Evolutionary conservation across 2,797 vertebrate genomes (phyloP).

Genomic region (Ciconia nigra): DNA sequence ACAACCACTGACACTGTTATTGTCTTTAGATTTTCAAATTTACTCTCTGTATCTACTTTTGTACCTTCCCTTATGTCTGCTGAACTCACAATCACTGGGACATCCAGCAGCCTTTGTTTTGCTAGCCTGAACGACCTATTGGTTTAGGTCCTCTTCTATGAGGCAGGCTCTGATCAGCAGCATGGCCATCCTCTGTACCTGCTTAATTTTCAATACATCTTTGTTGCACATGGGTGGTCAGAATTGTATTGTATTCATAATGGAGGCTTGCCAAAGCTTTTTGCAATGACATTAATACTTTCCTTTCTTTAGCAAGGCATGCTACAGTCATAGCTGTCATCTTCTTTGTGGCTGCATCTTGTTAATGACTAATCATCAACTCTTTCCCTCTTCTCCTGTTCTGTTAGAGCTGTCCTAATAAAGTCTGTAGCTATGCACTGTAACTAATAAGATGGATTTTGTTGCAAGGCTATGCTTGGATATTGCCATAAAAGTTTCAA

Average conservation of each 20-base stretch:
- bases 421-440: neutral
- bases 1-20: neutral
- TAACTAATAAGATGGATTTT: neutral
- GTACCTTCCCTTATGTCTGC: neutral
- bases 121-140: neutral
- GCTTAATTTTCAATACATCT: neutral
- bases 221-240: neutral
- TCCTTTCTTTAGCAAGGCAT: neutral
- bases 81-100: neutral
- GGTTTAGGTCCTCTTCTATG: neutral
- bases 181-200: neutral
- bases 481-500: neutral
- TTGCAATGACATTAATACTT: neutral
- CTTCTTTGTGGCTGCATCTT: conserved; percentile 6
- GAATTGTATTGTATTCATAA: neutral
- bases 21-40: neutral
- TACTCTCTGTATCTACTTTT: neutral
- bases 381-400: neutral
- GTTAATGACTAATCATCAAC: neutral
- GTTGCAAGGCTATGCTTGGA: neutral
- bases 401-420: neutral
- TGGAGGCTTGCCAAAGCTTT: neutral
- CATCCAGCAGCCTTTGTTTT: neutral
- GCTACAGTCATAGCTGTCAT: neutral
- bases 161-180: neutral